Conservation (phyloP, 2,797 vertebrate genomes). For the Pseudopleuronectes americanus region DNA sequence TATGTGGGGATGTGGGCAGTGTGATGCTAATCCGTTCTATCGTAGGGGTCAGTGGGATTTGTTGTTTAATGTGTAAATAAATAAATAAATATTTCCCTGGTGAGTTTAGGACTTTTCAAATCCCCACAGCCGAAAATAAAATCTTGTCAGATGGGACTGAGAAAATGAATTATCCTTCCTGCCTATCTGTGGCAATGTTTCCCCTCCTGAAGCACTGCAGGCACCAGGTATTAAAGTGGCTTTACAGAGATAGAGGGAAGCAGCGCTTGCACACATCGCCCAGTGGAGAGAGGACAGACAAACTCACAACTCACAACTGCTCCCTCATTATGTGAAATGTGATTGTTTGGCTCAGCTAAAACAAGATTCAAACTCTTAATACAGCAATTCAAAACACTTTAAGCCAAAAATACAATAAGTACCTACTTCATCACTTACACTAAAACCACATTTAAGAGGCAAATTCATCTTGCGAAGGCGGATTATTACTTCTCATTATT, state of each 20-base stretch:
- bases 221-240: constrained; percentile 18
- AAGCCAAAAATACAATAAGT: not conserved
- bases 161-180: constrained; percentile 41
- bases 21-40: not conserved
- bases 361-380: not conserved
- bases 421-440: not conserved
- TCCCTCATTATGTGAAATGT: not conserved
- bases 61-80: constrained; percentile 1
- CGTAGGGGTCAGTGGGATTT: not conserved
- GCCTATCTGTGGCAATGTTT: constrained; percentile 37
- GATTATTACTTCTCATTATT: no score
- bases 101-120: constrained; percentile 28
- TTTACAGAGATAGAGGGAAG: constrained; percentile 12
- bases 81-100: not conserved
- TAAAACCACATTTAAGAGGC: not conserved
- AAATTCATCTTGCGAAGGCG: no score
- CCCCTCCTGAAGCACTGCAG: constrained; percentile 23
- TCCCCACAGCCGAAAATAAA: constrained; percentile 36
- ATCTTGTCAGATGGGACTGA: constrained; percentile 43
- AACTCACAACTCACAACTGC: not conserved
- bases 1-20: not conserved
- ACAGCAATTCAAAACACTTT: not conserved
- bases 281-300: constrained; percentile 1
- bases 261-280: constrained; percentile 2
- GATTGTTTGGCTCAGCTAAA: not conserved